Conservation (phyloP, 1,140 invertebrate genomes). For the Leptinotarsa defecta region DNA sequence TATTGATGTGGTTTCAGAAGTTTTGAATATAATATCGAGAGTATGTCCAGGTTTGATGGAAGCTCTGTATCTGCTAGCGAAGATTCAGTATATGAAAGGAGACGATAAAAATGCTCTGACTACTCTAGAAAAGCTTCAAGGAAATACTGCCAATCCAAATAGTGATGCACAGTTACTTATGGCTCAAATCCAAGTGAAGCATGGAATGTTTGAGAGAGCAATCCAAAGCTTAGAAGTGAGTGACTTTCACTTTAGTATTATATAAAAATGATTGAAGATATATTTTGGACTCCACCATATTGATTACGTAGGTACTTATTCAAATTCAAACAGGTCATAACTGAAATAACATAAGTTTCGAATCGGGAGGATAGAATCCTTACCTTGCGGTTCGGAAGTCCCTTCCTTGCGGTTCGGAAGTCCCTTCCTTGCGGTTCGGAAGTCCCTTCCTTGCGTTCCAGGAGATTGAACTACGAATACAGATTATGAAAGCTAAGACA, state of each 20-base stretch:
- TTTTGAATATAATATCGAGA: conserved; percentile 72
- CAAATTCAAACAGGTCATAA: neutral
- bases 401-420: too few relatives aligned
- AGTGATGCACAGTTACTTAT: conserved; percentile 81
- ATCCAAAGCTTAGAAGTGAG: conserved; percentile 83
- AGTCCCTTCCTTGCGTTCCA: too few relatives aligned
- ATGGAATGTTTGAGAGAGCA: conserved; percentile 78
- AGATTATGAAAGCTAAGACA: too few relatives aligned
- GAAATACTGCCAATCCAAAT: conserved; percentile 66
- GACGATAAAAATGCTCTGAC: conserved; percentile 69
- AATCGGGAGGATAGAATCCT: too few relatives aligned
- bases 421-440: too few relatives aligned
- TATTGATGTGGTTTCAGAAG: conserved; percentile 56
- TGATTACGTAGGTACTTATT: neutral
- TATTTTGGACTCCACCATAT: too few relatives aligned
- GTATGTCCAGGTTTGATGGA: conserved; percentile 81
- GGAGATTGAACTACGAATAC: too few relatives aligned
- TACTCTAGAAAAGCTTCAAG: conserved; percentile 69
- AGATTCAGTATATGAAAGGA: conserved; percentile 79
- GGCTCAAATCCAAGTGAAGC: conserved; percentile 80
- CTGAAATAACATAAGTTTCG: too few relatives aligned
- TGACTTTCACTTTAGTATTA: conserved; percentile 43
- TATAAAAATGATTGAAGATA: too few relatives aligned
- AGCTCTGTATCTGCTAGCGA: conserved; percentile 76
- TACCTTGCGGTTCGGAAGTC: too few relatives aligned